phyloP scores from a whole-genome alignment of 2,113 vertebrate genomes.

The Nothobranchius furzeri region DNA sequence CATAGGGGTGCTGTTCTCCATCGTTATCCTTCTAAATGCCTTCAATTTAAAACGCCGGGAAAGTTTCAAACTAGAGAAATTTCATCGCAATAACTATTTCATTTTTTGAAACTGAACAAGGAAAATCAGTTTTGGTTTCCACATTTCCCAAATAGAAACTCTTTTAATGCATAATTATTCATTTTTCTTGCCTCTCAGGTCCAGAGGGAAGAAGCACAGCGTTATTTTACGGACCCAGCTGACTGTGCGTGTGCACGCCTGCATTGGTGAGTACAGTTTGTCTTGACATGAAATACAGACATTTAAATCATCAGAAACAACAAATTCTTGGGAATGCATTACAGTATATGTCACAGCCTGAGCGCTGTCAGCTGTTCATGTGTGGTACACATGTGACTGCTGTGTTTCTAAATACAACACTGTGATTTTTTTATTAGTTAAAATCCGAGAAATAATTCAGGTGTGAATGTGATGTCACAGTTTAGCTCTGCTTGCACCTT shows the following conservation, averaged over 20 bases:
- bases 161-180: background rate
- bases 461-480: too few species aligned
- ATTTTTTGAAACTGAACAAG: too few species aligned
- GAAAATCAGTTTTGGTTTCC: too few species aligned
- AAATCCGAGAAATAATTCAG: too few species aligned
- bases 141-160: too few species aligned
- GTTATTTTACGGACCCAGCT: constrained; percentile 92
- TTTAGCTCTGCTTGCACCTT: too few species aligned
- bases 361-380: constrained; percentile 17
- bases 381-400: background rate
- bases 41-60: too few species aligned
- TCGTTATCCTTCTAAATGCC: background rate
- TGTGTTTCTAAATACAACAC: too few species aligned
- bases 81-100: background rate
- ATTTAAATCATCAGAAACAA: constrained; percentile 5
- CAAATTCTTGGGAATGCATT: constrained; percentile 8
- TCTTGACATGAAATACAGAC: constrained; percentile 7
- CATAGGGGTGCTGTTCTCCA: constrained; percentile 23
- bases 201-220: constrained; percentile 92
- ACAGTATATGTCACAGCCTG: background rate
- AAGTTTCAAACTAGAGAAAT: too few species aligned
- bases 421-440: too few species aligned
- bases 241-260: constrained; percentile 92
- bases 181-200: constrained; percentile 57
- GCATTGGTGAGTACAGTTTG: constrained; percentile 88